These are phyloP conservation scores for Matsumurasca onukii DNA, from an alignment of 1,140 invertebrate species.

Conservation along the genomic window DNA sequence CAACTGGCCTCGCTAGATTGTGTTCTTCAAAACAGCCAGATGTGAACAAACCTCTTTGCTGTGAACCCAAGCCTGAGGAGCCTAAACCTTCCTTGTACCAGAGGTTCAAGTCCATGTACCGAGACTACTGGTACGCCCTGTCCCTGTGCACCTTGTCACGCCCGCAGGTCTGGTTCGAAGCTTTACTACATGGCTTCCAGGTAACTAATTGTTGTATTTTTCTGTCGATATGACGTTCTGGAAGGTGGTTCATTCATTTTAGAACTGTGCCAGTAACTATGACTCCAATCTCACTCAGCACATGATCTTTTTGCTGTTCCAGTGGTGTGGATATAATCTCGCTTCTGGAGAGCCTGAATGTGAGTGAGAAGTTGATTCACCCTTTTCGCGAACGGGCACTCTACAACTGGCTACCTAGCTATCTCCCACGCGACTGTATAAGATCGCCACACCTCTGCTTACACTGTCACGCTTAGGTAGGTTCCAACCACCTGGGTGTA, in stretches of 20 bases:
- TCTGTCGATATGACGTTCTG: not conserved
- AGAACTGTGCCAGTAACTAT: constrained; percentile 17
- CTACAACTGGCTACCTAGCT: constrained; percentile 83
- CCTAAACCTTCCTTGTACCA: constrained; percentile 68
- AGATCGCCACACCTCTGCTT: constrained; percentile 84
- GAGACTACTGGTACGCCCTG: constrained; percentile 90
- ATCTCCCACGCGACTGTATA: constrained; percentile 88
- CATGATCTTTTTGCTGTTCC: constrained; percentile 49
- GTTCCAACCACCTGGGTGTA: too few species aligned
- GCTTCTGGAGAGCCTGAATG: constrained; percentile 68
- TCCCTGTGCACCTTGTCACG: constrained; percentile 87
- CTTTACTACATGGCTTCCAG: constrained; percentile 87
- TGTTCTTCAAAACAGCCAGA: too few species aligned
- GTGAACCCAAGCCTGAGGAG: too few species aligned
- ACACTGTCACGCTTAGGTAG: constrained; percentile 86
- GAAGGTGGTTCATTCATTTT: too few species aligned
- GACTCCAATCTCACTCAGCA: constrained; percentile 17
- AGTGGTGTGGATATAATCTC: constrained; percentile 87
- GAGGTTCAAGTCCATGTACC: constrained; percentile 87
- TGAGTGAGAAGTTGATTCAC: constrained; percentile 74
- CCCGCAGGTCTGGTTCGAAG: constrained; percentile 80
- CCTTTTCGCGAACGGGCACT: constrained; percentile 63
- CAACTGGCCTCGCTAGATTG: too few species aligned
- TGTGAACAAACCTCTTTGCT: too few species aligned
- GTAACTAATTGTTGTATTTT: constrained; percentile 53